Percentiles rank a stretch among this genome's conserved stretches.
Conservation (phyloP, 1,140 invertebrate species). For the Mya arenaria region DNA sequence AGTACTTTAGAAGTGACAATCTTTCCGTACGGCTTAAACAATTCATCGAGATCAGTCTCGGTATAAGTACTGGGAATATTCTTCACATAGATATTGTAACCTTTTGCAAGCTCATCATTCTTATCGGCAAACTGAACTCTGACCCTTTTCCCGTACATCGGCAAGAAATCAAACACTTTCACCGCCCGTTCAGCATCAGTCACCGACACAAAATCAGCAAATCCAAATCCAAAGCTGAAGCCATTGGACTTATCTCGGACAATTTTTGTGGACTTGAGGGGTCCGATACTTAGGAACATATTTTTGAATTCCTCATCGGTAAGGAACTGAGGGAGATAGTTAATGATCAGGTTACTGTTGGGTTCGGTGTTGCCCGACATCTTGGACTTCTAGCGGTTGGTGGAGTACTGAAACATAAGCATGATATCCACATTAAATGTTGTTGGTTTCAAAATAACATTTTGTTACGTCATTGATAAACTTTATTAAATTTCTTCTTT, state of each 20-base stretch:
- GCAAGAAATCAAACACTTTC: constrained; percentile 91
- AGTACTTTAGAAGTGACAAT: constrained; percentile 95
- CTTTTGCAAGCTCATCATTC: constrained; percentile 94
- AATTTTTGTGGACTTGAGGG: constrained; percentile 91
- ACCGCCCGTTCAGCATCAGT: constrained; percentile 93
- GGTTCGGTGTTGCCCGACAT: constrained; percentile 48
- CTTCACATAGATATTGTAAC: constrained; percentile 95
- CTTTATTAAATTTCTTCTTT: too few species aligned
- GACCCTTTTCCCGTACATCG: constrained; percentile 91
- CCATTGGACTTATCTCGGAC: constrained; percentile 90
- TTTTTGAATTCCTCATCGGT: constrained; percentile 93
- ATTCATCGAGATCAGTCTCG: constrained; percentile 88
- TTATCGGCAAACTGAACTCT: constrained; percentile 96
- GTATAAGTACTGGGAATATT: constrained; percentile 88
- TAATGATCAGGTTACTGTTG: constrained; percentile 92
- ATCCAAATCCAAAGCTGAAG: constrained; percentile 97
- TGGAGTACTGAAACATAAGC: too few species aligned
- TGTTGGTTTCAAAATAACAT: too few species aligned
- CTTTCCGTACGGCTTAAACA: constrained; percentile 92
- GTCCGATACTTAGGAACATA: constrained; percentile 89
- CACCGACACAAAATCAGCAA: constrained; percentile 93
- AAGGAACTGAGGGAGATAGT: constrained; percentile 96
- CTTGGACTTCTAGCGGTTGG: too few species aligned
- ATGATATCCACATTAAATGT: too few species aligned
- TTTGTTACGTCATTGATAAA: too few species aligned